phyloP scores from a whole-genome alignment of 2,113 vertebrate genomes.

The Sminthopsis crassicaudata region DNA sequence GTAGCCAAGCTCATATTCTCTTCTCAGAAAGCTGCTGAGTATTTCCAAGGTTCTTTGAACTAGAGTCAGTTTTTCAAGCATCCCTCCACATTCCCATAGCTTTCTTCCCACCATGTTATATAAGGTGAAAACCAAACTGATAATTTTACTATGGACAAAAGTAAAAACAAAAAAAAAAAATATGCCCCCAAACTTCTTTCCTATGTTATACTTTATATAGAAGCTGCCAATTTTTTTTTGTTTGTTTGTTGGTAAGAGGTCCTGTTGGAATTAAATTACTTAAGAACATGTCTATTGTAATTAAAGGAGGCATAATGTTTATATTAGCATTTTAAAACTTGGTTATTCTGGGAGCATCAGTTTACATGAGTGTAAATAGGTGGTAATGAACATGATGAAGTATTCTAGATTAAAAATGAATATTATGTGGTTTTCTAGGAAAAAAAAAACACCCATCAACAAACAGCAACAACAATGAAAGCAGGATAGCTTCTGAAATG shows the following conservation, averaged over 20 bases:
- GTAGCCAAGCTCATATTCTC: background rate
- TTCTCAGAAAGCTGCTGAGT: background rate
- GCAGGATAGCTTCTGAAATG: conserved; percentile 52
- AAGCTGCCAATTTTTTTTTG: conserved; percentile 78
- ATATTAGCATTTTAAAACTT: conserved; percentile 85
- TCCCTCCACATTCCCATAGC: background rate
- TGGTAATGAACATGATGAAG: conserved; percentile 82
- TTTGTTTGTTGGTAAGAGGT: conserved; percentile 81
- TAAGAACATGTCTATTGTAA: conserved; percentile 86
- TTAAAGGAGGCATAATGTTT: conserved; percentile 86
- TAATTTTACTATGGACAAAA: conserved; percentile 36
- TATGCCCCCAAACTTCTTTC: conserved; percentile 30
- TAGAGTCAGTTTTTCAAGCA: conserved; percentile 2
- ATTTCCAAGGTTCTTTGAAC: background rate
- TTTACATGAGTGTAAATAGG: conserved; percentile 84
- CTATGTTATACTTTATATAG: conserved; percentile 47
- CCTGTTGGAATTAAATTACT: conserved; percentile 83
- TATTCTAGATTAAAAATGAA: conserved; percentile 79
- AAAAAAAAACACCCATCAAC: conserved; percentile 47
- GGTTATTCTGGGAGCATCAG: conserved; percentile 81
- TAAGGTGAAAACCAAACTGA: conserved; percentile 10
- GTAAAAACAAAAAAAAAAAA: background rate
- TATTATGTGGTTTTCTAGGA: conserved; percentile 80
- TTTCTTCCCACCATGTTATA: background rate
- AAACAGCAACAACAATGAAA: conserved; percentile 55